These are phyloP conservation scores for Ptychochromis oligacanthus DNA, from an alignment of 2,113 vertebrate species.

Conservation along the genomic window DNA sequence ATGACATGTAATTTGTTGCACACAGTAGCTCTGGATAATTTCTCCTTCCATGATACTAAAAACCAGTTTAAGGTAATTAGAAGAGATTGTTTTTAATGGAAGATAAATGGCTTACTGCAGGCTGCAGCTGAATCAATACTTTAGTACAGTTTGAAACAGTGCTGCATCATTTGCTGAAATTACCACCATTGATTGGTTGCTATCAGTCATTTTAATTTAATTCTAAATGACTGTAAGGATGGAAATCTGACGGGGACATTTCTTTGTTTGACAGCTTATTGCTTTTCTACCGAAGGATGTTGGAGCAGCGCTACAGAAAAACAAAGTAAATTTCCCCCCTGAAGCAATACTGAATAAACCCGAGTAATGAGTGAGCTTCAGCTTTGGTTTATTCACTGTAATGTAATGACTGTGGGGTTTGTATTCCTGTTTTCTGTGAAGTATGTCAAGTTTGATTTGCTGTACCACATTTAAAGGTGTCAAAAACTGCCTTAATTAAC, in stretches of 20 bases:
- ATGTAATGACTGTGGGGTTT: background rate
- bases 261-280: conserved; percentile 40
- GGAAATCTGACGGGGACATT: conserved; percentile 35
- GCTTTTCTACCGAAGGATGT: conserved; percentile 7
- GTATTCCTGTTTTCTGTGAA: conserved; percentile 14
- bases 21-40: conserved; percentile 36
- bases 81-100: conserved; percentile 65
- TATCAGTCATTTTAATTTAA: conserved; percentile 70
- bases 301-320: conserved; percentile 2
- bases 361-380: conserved; percentile 21
- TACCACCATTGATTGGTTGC: conserved; percentile 65
- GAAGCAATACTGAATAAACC: conserved; percentile 33
- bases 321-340: conserved; percentile 17
- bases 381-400: conserved; percentile 16
- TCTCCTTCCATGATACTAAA: conserved; percentile 27
- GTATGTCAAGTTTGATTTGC: conserved; percentile 27
- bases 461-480: background rate
- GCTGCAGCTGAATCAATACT: conserved; percentile 69
- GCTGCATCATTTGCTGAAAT: conserved; percentile 70
- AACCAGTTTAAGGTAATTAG: conserved; percentile 63
- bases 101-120: conserved; percentile 63
- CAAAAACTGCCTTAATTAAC: conserved; percentile 28
- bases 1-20: conserved; percentile 52
- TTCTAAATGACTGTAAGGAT: conserved; percentile 68
- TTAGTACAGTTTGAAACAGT: conserved; percentile 57